Evolutionary conservation across 64 coral and sea anemone genomes (phyloP).

Genomic region (Trachythela sp.): DNA sequence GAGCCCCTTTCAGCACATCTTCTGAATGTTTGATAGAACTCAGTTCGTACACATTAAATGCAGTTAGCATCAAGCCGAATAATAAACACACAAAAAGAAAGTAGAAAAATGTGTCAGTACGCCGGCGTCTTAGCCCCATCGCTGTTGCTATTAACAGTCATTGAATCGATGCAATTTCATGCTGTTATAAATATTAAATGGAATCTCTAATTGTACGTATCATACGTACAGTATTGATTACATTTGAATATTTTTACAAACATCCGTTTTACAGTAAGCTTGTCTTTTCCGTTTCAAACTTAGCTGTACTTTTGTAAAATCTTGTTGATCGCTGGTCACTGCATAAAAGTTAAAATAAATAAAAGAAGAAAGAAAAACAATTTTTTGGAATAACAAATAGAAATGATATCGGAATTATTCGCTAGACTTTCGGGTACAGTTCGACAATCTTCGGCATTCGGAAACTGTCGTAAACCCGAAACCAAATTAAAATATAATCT

Average conservation of each 20-base stretch:
- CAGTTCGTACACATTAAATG: slow-evolving; percentile 75
- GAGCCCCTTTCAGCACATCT: slow-evolving; percentile 33
- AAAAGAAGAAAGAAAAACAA: not conserved
- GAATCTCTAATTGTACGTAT: no score
- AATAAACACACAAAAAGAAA: not conserved
- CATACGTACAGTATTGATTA: not conserved
- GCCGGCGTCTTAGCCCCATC: not conserved
- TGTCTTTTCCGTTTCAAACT: not conserved
- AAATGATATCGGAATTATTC: not conserved
- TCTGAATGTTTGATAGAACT: slow-evolving; percentile 49
- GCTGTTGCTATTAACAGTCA: not conserved
- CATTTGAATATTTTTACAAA: not conserved
- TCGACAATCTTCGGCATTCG: not conserved
- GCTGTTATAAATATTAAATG: no score
- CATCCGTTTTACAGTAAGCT: not conserved
- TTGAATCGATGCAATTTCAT: no score
- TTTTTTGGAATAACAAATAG: not conserved
- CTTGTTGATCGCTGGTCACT: not conserved
- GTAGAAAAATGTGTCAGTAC: not conserved
- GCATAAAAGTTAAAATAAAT: not conserved
- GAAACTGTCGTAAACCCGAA: not conserved
- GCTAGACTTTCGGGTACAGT: not conserved
- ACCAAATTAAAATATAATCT: not conserved
- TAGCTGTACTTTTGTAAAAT: not conserved
- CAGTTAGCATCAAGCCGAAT: slow-evolving; percentile 8